Conservation (phyloP, 1,140 invertebrate species). For the Anastrepha obliqua region DNA sequence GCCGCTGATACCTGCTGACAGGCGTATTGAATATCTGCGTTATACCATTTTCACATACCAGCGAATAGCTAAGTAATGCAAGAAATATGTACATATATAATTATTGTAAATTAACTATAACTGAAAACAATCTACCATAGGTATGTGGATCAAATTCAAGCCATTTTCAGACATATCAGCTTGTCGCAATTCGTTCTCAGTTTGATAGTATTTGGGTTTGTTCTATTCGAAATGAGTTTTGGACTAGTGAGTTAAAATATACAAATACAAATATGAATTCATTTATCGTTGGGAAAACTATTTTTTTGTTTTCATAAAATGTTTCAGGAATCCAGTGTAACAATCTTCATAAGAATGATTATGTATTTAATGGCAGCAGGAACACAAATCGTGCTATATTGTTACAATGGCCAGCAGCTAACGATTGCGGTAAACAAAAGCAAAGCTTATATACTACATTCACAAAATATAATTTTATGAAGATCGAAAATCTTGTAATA, state of each 20-base stretch:
- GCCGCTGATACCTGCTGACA: slow-evolving; percentile 60
- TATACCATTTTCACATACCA: slow-evolving; percentile 67
- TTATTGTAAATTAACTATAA: slow-evolving; percentile 33
- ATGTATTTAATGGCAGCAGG: slow-evolving; percentile 65
- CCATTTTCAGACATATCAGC: slow-evolving; percentile 64
- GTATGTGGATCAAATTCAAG: slow-evolving; percentile 61
- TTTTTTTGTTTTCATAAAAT: not conserved
- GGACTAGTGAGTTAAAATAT: slow-evolving; percentile 61
- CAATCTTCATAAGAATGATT: slow-evolving; percentile 63
- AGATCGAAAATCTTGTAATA: too few relatives aligned
- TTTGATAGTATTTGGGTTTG: slow-evolving; percentile 65
- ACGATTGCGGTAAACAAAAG: slow-evolving; percentile 60
- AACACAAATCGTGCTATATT: slow-evolving; percentile 69
- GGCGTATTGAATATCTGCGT: slow-evolving; percentile 64
- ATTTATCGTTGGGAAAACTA: not conserved
- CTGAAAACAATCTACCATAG: not conserved
- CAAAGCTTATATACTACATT: not conserved
- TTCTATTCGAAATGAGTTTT: slow-evolving; percentile 67
- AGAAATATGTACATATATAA: not conserved
- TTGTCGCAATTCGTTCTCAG: slow-evolving; percentile 67
- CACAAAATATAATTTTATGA: not conserved
- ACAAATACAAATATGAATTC: not conserved
- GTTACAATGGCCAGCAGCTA: slow-evolving; percentile 68
- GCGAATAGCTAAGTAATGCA: slow-evolving; percentile 53
- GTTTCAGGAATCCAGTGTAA: slow-evolving; percentile 50